Evolutionary conservation across 2,797 vertebrate genomes (phyloP).

Genomic region (Vespertilio murinus): DNA sequence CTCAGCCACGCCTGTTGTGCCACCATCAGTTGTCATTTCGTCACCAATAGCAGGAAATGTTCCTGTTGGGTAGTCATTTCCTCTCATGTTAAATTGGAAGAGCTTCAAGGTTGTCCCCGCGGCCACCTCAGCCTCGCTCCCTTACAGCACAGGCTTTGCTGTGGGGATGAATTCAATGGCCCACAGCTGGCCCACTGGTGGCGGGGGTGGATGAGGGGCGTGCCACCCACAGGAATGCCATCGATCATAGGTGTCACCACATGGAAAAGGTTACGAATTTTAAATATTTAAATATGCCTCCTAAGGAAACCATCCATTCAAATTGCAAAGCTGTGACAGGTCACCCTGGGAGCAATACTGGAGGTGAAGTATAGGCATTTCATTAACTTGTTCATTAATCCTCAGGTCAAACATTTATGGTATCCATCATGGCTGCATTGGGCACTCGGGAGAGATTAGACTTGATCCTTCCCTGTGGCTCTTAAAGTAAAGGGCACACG

Average conservation of each 20-base stretch:
- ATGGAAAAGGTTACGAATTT: background rate
- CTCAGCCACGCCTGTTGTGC: fast-evolving
- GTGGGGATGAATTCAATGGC: fast-evolving
- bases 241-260: background rate
- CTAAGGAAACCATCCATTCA: constrained; percentile 20
- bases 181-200: background rate
- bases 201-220: background rate
- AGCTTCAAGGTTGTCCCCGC: background rate
- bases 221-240: background rate
- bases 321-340: background rate
- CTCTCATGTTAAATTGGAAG: background rate
- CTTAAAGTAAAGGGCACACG: fast-evolving
- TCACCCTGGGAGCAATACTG: background rate
- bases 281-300: constrained; percentile 8
- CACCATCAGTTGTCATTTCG: background rate
- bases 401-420: background rate
- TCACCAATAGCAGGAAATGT: background rate
- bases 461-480: background rate
- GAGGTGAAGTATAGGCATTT: background rate
- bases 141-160: background rate
- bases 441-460: background rate
- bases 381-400: background rate
- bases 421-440: background rate
- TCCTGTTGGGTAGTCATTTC: background rate
- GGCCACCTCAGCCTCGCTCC: fast-evolving